phyloP scores from a whole-genome alignment of 2,888 invertebrate genomes.

The Leptopilina myrica region DNA sequence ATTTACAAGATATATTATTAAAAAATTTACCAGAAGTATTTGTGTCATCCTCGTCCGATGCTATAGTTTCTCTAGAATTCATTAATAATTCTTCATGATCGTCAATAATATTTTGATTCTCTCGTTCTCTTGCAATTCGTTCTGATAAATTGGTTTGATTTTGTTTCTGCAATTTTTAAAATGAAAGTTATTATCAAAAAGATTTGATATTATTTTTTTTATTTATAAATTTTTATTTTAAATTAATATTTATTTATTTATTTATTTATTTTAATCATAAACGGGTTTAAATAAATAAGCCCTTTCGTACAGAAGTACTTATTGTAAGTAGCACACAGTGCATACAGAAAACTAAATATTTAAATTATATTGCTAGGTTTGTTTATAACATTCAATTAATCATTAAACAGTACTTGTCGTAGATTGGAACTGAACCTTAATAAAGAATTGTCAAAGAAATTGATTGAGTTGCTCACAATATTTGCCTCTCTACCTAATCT shows the following conservation, averaged over 20 bases:
- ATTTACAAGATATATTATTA: not conserved
- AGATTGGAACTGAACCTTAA: no score
- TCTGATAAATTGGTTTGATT: not conserved
- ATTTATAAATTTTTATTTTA: not conserved
- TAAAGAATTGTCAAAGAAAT: no score
- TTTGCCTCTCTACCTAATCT: no score
- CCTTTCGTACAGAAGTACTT: no score
- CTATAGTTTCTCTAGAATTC: not conserved
- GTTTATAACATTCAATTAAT: no score
- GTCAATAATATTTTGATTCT: not conserved
- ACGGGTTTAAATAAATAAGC: no score
- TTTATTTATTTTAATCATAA: no score
- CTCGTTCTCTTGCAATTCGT: not conserved
- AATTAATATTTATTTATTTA: not conserved
- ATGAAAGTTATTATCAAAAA: not conserved
- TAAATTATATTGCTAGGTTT: no score
- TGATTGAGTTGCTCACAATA: no score
- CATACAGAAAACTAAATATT: no score
- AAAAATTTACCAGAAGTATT: not conserved
- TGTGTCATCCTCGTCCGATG: not conserved
- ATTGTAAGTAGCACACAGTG: no score
- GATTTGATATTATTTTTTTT: not conserved
- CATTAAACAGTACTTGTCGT: no score
- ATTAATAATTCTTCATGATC: slow-evolving; percentile 1
- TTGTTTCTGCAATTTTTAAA: not conserved